Conservation (phyloP, 2,113 vertebrate genomes). For the Myiagra hebetior region DNA sequence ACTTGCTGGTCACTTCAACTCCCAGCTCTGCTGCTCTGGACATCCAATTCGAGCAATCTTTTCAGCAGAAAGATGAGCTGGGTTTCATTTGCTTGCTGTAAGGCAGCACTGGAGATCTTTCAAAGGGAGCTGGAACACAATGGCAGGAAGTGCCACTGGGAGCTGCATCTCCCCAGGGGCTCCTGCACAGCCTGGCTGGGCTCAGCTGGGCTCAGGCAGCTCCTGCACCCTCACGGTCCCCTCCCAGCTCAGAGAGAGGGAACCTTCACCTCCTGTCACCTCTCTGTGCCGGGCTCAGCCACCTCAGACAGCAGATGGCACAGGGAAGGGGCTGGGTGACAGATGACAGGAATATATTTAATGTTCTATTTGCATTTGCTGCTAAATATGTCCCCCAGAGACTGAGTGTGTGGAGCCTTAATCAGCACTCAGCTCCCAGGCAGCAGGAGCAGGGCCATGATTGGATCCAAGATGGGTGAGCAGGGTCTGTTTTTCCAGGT, state of each 20-base stretch:
- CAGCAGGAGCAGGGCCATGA: not conserved
- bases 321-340: not conserved
- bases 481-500: not conserved
- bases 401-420: not conserved
- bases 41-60: not conserved
- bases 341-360: constrained; percentile 13
- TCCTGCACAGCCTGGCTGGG: not conserved
- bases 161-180: not conserved
- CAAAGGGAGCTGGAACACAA: not conserved
- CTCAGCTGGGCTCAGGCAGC: not conserved
- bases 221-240: not conserved
- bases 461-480: not conserved
- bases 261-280: not conserved
- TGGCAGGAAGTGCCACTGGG: not conserved
- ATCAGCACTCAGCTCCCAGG: not conserved
- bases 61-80: not conserved
- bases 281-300: not conserved
- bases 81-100: not conserved
- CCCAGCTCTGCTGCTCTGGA: not conserved
- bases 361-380: constrained; percentile 21
- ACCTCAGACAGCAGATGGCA: constrained; percentile 31
- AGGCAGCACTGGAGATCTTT: not conserved
- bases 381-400: constrained; percentile 12
- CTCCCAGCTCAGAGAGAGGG: not conserved
- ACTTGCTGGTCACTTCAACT: not conserved